Evolutionary conservation across 2,113 vertebrate species (phyloP).

Genomic region (Mesembrinibis cayennensis): DNA sequence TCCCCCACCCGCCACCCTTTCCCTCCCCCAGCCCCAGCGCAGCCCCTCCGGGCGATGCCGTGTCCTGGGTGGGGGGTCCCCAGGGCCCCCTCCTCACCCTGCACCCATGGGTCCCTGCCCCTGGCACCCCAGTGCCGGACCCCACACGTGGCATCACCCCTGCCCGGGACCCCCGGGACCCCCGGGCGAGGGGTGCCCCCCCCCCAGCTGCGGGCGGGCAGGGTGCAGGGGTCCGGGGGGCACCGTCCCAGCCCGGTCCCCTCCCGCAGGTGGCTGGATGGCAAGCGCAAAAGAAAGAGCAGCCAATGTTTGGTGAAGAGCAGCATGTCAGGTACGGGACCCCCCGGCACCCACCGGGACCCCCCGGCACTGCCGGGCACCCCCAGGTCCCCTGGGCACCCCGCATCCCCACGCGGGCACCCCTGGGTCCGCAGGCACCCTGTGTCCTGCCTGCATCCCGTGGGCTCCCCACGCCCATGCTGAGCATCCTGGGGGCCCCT

Average conservation of each 20-base stretch:
- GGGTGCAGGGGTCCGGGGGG: constrained; percentile 76
- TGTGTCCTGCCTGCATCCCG: neutral
- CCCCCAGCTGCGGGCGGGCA: constrained; percentile 77
- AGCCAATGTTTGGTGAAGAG: constrained; percentile 98
- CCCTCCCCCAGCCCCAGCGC: neutral
- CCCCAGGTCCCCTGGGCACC: neutral
- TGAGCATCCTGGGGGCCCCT: too few relatives aligned
- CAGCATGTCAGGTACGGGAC: constrained; percentile 91
- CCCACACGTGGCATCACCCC: neutral
- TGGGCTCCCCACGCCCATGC: neutral
- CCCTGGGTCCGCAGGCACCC: neutral
- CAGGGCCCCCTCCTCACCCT: neutral
- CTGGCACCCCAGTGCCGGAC: neutral
- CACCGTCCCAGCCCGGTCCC: neutral
- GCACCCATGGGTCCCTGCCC: neutral
- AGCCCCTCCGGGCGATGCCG: neutral
- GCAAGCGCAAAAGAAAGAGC: constrained; percentile 98
- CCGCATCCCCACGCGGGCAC: fast-evolving
- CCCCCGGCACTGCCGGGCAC: too few relatives aligned
- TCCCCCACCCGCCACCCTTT: neutral
- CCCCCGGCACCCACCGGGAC: neutral
- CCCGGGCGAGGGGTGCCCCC: too few relatives aligned
- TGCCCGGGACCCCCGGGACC: neutral
- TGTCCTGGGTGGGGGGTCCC: neutral
- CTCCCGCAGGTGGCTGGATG: constrained; percentile 91